These are phyloP conservation scores for Spialia ferax DNA, from an alignment of 2,888 invertebrate species.

Conservation along the genomic window DNA sequence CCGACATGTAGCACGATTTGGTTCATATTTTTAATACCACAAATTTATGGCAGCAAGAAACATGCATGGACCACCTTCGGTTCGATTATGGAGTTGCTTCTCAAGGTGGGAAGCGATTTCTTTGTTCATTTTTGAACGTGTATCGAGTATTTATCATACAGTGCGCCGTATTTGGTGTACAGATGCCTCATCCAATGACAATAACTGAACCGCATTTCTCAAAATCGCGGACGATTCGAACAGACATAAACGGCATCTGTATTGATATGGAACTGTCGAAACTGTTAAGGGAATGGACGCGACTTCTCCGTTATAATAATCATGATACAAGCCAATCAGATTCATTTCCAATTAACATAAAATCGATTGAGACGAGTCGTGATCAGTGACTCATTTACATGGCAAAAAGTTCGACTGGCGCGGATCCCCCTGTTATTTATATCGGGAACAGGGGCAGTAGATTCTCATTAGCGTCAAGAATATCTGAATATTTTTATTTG, in stretches of 20 bases:
- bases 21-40: conserved; percentile 40
- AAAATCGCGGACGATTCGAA: conserved; percentile 13
- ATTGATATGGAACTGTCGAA: neutral
- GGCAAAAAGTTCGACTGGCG: conserved; percentile 30
- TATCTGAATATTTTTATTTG: conserved; percentile 68
- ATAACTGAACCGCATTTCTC: conserved; percentile 30
- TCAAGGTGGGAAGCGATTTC: conserved; percentile 35
- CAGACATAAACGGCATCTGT: conserved; percentile 10
- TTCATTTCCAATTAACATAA: conserved; percentile 36
- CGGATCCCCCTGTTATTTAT: conserved; percentile 42
- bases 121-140: conserved; percentile 23
- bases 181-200: conserved; percentile 27
- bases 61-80: conserved; percentile 21
- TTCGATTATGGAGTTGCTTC: conserved; percentile 33
- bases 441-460: conserved; percentile 54
- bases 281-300: neutral
- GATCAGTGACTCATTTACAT: conserved; percentile 28
- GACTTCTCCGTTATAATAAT: neutral
- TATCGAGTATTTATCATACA: conserved; percentile 33
- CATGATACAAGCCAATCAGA: conserved; percentile 20
- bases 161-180: conserved; percentile 34
- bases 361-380: conserved; percentile 26
- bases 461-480: conserved; percentile 77
- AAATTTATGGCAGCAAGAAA: conserved; percentile 40
- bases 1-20: conserved; percentile 46